phyloP scores from a whole-genome alignment of 2,888 invertebrate genomes.

The Augiades crinisus region DNA sequence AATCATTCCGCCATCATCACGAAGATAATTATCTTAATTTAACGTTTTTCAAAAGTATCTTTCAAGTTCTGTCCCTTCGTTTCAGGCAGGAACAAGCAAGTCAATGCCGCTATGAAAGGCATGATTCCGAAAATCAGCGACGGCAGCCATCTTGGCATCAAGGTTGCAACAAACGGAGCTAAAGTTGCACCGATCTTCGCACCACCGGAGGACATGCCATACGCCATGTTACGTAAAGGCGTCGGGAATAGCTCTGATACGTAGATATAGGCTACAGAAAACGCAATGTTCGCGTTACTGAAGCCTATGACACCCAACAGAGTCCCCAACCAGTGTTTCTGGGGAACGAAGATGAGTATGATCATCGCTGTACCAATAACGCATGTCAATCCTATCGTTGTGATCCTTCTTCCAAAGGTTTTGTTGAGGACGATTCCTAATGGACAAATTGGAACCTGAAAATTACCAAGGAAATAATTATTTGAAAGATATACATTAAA shows the following conservation, averaged over 20 bases:
- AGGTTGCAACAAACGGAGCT: conserved; percentile 51
- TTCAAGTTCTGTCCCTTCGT: conserved; percentile 53
- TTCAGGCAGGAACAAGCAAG: conserved; percentile 50
- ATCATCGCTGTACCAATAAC: conserved; percentile 39
- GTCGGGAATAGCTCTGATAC: conserved; percentile 58
- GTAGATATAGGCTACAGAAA: conserved; percentile 43
- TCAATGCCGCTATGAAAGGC: conserved; percentile 45
- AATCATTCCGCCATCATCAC: too few relatives aligned
- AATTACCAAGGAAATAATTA: too few relatives aligned
- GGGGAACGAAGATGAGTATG: conserved; percentile 2
- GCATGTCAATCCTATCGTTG: conserved; percentile 35
- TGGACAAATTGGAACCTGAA: conserved; percentile 45
- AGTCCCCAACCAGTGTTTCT: conserved; percentile 38
- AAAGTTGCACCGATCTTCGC: conserved; percentile 51
- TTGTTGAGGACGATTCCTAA: conserved; percentile 43
- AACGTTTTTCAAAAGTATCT: conserved; percentile 45
- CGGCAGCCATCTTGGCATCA: conserved; percentile 49
- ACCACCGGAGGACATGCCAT: conserved; percentile 45
- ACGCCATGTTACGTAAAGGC: conserved; percentile 53
- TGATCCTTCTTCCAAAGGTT: conserved; percentile 41
- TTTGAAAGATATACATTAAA: too few relatives aligned
- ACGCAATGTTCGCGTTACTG: conserved; percentile 35
- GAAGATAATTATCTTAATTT: too few relatives aligned
- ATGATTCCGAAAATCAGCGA: conserved; percentile 47
- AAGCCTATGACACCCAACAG: conserved; percentile 43